Conservation (phyloP, 1,140 invertebrate species). For the Solenopsis fugax region DNA sequence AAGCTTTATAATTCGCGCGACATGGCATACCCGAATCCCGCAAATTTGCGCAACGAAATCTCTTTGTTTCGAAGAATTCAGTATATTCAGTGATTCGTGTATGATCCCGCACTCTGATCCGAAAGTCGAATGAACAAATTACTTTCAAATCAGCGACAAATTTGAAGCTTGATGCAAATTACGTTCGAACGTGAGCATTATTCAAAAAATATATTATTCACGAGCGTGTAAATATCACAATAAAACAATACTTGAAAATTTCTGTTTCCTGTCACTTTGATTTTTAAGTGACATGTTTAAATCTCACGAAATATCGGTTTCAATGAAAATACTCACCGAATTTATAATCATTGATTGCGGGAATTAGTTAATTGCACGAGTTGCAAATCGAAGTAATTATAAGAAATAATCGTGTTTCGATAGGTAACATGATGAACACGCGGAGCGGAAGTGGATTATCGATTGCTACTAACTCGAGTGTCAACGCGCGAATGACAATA, state of each 20-base stretch:
- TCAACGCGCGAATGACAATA: neutral
- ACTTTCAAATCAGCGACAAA: neutral
- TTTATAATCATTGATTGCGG: neutral
- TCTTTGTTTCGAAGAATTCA: neutral
- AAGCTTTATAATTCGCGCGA: neutral
- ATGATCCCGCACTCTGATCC: neutral
- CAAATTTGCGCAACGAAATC: neutral
- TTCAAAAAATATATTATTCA: neutral
- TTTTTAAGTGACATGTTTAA: neutral
- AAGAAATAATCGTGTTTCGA: slow-evolving; percentile 11
- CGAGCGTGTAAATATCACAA: neutral
- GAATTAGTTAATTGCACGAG: neutral
- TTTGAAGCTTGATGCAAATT: neutral
- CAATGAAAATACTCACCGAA: neutral
- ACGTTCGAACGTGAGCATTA: neutral
- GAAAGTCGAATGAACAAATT: neutral
- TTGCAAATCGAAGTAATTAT: neutral
- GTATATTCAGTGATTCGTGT: neutral
- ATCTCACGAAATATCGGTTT: neutral
- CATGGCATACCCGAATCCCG: neutral
- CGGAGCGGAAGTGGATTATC: neutral
- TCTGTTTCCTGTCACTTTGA: neutral
- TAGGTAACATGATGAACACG: neutral
- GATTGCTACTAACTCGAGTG: neutral
- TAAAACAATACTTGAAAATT: neutral